Evolutionary conservation across 2,888 invertebrate genomes (phyloP).

Genomic region (Cremastobaeus sp.): DNA sequence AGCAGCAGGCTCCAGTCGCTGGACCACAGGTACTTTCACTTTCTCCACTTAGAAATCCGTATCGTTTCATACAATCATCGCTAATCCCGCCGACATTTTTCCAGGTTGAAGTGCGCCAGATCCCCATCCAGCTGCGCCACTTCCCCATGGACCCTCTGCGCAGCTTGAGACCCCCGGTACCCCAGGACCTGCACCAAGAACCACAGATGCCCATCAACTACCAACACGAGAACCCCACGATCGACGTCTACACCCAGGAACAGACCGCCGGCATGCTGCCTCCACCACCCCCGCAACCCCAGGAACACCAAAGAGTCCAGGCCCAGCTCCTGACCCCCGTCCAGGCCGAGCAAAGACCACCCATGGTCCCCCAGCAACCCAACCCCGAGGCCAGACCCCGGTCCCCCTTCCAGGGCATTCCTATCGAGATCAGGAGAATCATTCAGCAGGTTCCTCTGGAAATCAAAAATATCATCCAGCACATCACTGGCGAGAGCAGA

Average conservation of each 20-base stretch:
- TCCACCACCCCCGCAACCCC: conserved; percentile 66
- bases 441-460: conserved; percentile 74
- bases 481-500: conserved; percentile 70
- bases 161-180: conserved; percentile 79
- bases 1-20: conserved; percentile 57
- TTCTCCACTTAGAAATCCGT: background rate
- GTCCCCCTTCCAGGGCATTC: conserved; percentile 75
- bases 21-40: conserved; percentile 62
- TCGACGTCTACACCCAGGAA: conserved; percentile 67
- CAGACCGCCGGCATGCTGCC: conserved; percentile 71
- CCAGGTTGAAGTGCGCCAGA: conserved; percentile 76
- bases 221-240: conserved; percentile 73
- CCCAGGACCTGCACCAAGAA: conserved; percentile 69
- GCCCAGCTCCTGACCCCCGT: conserved; percentile 68
- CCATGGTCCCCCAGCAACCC: conserved; percentile 61
- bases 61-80: background rate
- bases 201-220: conserved; percentile 68
- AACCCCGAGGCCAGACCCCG: conserved; percentile 68
- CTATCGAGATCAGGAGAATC: conserved; percentile 73
- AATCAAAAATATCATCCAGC: conserved; percentile 74
- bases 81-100: too few species aligned
- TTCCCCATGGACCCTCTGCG: conserved; percentile 80
- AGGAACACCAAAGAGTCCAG: conserved; percentile 65
- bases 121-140: conserved; percentile 79
- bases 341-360: conserved; percentile 67